These are phyloP conservation scores for Pseudochaenichthys georgianus DNA, from an alignment of 2,797 vertebrate species.

Conservation along the genomic window DNA sequence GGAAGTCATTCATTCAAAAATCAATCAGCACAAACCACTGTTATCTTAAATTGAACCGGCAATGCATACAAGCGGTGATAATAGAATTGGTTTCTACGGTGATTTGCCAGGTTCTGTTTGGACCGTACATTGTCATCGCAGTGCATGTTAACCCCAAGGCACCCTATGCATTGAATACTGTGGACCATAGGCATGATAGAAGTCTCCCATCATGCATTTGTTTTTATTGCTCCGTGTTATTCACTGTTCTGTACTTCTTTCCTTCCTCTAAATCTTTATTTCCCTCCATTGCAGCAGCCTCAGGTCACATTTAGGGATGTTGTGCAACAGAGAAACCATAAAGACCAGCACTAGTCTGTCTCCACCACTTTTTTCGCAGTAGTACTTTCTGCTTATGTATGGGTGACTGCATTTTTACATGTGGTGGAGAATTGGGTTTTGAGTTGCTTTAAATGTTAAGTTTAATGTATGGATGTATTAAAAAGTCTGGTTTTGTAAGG, in stretches of 20 bases:
- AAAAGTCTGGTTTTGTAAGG: background rate
- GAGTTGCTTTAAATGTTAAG: background rate
- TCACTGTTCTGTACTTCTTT: background rate
- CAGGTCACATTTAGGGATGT: slow-evolving; percentile 6
- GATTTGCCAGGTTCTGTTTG: slow-evolving; percentile 40
- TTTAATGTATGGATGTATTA: background rate
- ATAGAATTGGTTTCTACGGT: slow-evolving; percentile 57
- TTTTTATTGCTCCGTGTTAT: slow-evolving; percentile 19
- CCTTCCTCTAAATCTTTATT: background rate
- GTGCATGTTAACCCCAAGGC: slow-evolving; percentile 44
- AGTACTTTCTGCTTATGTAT: no score
- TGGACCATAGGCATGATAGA: slow-evolving; percentile 26
- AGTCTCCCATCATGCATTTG: slow-evolving; percentile 30
- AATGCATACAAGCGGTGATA: slow-evolving; percentile 45
- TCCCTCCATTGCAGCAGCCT: slow-evolving; percentile 38
- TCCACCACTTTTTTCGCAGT: background rate
- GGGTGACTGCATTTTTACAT: no score
- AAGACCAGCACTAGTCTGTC: background rate
- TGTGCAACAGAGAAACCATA: slow-evolving; percentile 7
- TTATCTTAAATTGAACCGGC: slow-evolving; percentile 68
- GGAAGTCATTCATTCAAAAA: slow-evolving; percentile 55
- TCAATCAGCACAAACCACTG: slow-evolving; percentile 49
- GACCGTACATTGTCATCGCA: slow-evolving; percentile 31
- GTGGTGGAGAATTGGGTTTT: no score
- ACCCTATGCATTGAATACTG: slow-evolving; percentile 19